Evolutionary conservation across 2,797 vertebrate species (phyloP).

Genomic region (Phalanger gymnotis): DNA sequence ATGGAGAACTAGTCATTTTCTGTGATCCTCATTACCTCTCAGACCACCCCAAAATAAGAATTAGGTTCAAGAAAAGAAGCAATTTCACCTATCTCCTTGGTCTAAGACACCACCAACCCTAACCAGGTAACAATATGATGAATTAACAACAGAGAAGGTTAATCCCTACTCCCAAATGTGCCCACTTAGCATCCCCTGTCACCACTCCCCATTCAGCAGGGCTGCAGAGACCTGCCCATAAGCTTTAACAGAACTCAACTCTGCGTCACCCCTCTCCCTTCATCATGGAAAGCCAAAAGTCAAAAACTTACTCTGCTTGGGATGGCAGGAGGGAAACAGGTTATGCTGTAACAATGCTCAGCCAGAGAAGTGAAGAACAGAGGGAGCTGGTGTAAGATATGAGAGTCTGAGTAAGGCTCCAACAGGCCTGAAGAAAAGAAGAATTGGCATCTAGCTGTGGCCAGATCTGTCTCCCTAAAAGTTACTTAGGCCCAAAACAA

Average conservation of each 20-base stretch:
- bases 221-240: not conserved
- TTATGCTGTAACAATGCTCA: not conserved
- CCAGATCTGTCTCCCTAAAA: not conserved
- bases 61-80: not conserved
- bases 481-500: not conserved
- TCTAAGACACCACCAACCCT: not conserved
- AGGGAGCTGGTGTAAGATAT: not conserved
- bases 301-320: not conserved
- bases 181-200: not conserved
- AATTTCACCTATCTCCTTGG: not conserved
- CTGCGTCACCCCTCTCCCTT: not conserved
- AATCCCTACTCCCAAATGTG: not conserved
- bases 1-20: not conserved
- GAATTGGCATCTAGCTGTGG: not conserved
- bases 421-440: not conserved
- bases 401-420: not conserved
- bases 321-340: not conserved
- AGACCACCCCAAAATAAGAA: not conserved
- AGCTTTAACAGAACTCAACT: not conserved
- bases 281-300: not conserved
- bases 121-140: not conserved
- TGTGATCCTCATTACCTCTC: not conserved
- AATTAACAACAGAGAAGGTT: not conserved
- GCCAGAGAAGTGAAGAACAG: not conserved
- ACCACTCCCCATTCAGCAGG: not conserved